Base-by-base conservation (phyloP, 2,888 invertebrate species). In the Leucophenga maculata region DNA sequence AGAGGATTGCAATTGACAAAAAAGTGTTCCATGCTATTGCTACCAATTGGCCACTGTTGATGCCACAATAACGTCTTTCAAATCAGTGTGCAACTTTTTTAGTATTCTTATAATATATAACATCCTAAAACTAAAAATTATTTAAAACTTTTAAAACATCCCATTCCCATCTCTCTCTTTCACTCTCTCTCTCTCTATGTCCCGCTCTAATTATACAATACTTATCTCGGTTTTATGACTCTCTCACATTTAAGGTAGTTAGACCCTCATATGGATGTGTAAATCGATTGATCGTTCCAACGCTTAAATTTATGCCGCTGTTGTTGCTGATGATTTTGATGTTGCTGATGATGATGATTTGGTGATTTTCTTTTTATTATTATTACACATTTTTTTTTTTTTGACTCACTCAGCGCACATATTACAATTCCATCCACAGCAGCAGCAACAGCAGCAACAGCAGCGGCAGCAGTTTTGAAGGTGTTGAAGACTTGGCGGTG, bases 371-470 rank as follows among this genome's bases (percentile, higher is more conserved):
- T 82, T 82, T 80, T 82, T 80, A 80, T 80, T 80, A 83, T 80
- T 80, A 83, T 80, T 80, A 83, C 80, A 83, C 78, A 83, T 80
- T 83, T 83, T 83, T 83, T 83, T 78, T 82, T 82, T 82, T 82
- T 78, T 83, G 16, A 13, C 46, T 46, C 26, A 26, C 26, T 26
- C 26, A 26, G 26, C 26, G 4, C 26, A 26, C 82, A 79, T 80
- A 80, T 83, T 82, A 83, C 83, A 80, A 75, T 74, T 68, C 70
- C 62, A 39, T 39, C 8, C 39, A 39, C 39, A 39, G 39, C 39
- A 39, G 39, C 39, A 39, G 70, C n/a, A n/a, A n/a, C n/a, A n/a
- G n/a, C n/a, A n/a, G n/a, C n/a, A n/a, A n/a, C n/a, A n/a, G n/a
- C n/a, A n/a, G n/a, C n/a, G n/a, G n/a, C n/a, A n/a, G 39, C 39